These are phyloP conservation scores for Nothobranchius kuhntae DNA, from an alignment of 2,113 vertebrate species.

Conservation along the genomic window DNA sequence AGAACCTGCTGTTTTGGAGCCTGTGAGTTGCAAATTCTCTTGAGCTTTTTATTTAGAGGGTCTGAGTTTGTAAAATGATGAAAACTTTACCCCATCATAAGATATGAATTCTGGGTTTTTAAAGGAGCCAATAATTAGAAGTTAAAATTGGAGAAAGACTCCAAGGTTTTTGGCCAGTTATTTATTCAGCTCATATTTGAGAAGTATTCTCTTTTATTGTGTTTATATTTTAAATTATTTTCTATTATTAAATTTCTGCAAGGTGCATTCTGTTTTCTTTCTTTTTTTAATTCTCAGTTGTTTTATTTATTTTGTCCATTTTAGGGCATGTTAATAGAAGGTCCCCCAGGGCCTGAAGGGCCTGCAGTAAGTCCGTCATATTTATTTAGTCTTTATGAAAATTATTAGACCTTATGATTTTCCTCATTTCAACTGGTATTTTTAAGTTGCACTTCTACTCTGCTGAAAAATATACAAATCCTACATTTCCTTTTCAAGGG, in stretches of 20 bases:
- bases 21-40: slow-evolving; percentile 79
- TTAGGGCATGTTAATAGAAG: slow-evolving; percentile 91
- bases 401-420: neutral
- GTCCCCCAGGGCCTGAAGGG: slow-evolving; percentile 89
- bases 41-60: neutral
- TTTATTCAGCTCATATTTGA: too few species aligned
- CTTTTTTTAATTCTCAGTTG: neutral
- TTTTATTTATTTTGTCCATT: slow-evolving; percentile 1
- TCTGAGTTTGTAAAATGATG: neutral
- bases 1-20: slow-evolving; percentile 87
- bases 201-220: too few species aligned
- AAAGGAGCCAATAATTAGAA: neutral
- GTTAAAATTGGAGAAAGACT: neutral
- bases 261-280: neutral
- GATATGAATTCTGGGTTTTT: neutral
- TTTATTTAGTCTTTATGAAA: neutral
- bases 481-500: slow-evolving; percentile 72
- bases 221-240: too few species aligned
- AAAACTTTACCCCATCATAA: neutral
- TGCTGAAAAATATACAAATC: neutral
- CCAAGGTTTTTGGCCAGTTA: too few species aligned
- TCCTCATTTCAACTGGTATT: neutral
- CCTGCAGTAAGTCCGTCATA: slow-evolving; percentile 81
- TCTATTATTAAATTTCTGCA: neutral
- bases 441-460: neutral